Evolutionary conservation across 2,797 vertebrate genomes (phyloP).

Genomic region (Uromys caudimaculatus): DNA sequence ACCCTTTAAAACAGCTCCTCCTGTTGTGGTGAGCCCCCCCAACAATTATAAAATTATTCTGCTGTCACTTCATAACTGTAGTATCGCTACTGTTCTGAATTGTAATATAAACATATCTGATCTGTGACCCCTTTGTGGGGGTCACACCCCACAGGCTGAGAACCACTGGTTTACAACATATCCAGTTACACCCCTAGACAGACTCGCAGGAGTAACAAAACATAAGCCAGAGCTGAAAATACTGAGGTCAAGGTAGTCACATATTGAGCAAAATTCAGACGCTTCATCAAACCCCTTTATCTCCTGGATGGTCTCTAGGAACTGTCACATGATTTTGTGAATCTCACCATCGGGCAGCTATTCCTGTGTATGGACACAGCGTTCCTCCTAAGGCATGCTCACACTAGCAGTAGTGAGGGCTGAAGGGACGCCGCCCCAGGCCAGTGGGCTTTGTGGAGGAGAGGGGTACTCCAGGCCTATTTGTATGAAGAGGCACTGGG

Average conservation of each 20-base stretch:
- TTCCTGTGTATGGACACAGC: neutral
- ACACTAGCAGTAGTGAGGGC: neutral
- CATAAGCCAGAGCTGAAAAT: neutral
- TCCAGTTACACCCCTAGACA: neutral
- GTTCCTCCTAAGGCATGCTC: neutral
- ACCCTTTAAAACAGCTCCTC: neutral
- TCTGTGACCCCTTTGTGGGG: too few species aligned
- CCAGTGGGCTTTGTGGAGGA: neutral
- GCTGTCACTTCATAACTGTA: neutral
- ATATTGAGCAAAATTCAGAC: accelerated
- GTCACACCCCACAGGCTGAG: neutral
- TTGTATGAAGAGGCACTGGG: neutral
- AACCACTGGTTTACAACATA: neutral
- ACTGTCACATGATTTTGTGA: too few species aligned
- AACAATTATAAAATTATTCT: neutral
- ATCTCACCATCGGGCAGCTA: neutral
- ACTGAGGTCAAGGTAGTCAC: neutral
- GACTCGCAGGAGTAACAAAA: neutral
- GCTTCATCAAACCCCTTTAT: neutral
- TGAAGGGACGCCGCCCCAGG: neutral
- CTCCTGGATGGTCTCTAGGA: neutral
- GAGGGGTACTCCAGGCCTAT: neutral
- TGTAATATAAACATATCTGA: neutral
- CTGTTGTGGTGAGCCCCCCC: neutral
- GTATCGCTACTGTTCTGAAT: neutral